Base-by-base conservation (phyloP, 2,888 invertebrate species). In the Cerastis rubricosa region DNA sequence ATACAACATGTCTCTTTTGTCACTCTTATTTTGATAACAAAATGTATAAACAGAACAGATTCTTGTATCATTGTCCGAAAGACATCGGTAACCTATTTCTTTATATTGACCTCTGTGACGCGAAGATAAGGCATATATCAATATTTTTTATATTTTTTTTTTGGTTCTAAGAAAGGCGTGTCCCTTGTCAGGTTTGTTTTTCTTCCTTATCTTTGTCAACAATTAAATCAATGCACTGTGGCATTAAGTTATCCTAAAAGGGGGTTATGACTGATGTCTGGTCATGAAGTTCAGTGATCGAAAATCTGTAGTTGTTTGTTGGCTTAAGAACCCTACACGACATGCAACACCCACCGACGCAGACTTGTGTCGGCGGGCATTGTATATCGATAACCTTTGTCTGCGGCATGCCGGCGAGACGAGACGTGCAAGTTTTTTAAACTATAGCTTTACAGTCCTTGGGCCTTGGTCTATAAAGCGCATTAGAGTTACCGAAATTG, bases 81-180 rank as follows among this genome's bases (percentile, higher is more conserved):
- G 12, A 63, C 9, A 64, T 65, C 54, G 74, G 17, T 74, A 47
- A 68, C 67, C 63, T 40, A 64, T 65, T 59, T 61, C 14, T 57
- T 40, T 35, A 22, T 73, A 19, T 47, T 71, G 70, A 74, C 67
- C 71, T 22, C 43, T 51, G n/a, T 47, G 54, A 69, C 59, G 43
- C 19, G n/a, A 19, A 57, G 77, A 80, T 80, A 80, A 76, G 43
- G 47, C 35, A 19, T 17, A 43, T 40, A 76, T 76, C 57, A 35
- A 2, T 47, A n/a, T 43, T 83, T 43, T 77, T 83, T 82, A 54
- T 8, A 47, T 51, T 43, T 64, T 64, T 25, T 45, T 63, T 76
- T 76, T 35, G 19, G 8, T 57, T n/a, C 5, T 66, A 29, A 29
- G 40, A 35, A 49, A 49, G 54, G 64, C 49, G 49, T 65, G 54